Conservation (phyloP, 2,888 invertebrate species). For the Netelia fuscicornis region DNA sequence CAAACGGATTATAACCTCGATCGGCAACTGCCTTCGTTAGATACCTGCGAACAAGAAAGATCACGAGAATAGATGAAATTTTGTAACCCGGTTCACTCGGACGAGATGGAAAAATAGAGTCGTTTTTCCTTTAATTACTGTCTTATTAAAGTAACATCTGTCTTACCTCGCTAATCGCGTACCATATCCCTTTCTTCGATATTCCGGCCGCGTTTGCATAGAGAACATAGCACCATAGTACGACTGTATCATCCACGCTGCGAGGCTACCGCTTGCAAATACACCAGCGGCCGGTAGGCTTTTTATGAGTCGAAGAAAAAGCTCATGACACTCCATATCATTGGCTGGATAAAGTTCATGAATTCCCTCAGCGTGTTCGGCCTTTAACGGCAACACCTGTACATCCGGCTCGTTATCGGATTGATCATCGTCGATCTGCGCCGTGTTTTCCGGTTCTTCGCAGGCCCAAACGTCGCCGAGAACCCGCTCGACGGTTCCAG, state of each 20-base stretch:
- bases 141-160: background rate
- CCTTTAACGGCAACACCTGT: slow-evolving; percentile 89
- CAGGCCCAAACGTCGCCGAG: slow-evolving; percentile 93
- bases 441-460: slow-evolving; percentile 86
- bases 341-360: slow-evolving; percentile 95
- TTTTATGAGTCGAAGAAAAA: slow-evolving; percentile 92
- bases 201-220: slow-evolving; percentile 94
- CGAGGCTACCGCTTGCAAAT: slow-evolving; percentile 90
- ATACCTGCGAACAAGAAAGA: slow-evolving; percentile 78
- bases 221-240: slow-evolving; percentile 97
- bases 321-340: slow-evolving; percentile 94
- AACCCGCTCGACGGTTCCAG: slow-evolving; percentile 90
- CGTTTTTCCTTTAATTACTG: background rate
- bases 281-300: slow-evolving; percentile 93
- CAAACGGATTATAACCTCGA: slow-evolving; percentile 93
- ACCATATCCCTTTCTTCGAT: slow-evolving; percentile 89
- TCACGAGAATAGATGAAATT: background rate
- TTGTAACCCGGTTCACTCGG: background rate
- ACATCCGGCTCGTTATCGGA: slow-evolving; percentile 76
- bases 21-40: slow-evolving; percentile 87
- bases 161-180: slow-evolving; percentile 82
- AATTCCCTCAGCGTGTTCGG: slow-evolving; percentile 92
- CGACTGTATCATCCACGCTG: slow-evolving; percentile 96
- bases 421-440: slow-evolving; percentile 81
- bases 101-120: background rate